Conservation (phyloP, 92 coral and sea anemone genomes). For the Galaxea fascicularis region DNA sequence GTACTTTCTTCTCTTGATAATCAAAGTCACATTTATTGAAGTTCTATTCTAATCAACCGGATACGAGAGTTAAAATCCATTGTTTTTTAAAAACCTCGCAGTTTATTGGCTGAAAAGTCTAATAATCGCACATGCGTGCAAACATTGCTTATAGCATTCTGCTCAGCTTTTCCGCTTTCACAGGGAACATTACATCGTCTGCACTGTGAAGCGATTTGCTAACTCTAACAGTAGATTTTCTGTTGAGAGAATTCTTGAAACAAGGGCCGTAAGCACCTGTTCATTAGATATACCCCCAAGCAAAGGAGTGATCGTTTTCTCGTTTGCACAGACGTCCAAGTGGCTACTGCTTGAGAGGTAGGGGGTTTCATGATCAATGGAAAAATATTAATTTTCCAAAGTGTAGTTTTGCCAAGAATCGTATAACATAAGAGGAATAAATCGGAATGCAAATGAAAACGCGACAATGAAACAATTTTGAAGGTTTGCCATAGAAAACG, state of each 20-base stretch:
- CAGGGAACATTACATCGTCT: too few relatives aligned
- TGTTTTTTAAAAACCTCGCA: conserved; percentile 22
- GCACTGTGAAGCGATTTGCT: background rate
- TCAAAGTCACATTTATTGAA: conserved; percentile 14
- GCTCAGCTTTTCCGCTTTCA: conserved; percentile 27
- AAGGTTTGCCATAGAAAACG: too few relatives aligned
- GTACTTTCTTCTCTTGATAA: background rate
- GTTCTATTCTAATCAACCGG: background rate
- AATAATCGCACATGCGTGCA: conserved; percentile 11
- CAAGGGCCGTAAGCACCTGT: background rate
- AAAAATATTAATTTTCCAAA: too few relatives aligned
- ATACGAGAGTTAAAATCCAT: conserved; percentile 3
- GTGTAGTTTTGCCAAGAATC: too few relatives aligned
- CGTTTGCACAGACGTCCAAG: background rate
- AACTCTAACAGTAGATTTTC: background rate
- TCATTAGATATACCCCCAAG: background rate
- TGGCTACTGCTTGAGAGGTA: too few relatives aligned
- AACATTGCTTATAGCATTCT: background rate
- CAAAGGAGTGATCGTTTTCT: background rate
- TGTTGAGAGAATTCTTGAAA: background rate
- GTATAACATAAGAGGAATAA: too few relatives aligned
- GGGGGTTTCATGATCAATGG: too few relatives aligned
- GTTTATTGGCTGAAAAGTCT: conserved; percentile 37
- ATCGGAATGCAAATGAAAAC: too few relatives aligned
- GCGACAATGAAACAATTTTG: too few relatives aligned